Conservation (phyloP, 2,888 invertebrate species). For the Pristionchus japonicus region DNA sequence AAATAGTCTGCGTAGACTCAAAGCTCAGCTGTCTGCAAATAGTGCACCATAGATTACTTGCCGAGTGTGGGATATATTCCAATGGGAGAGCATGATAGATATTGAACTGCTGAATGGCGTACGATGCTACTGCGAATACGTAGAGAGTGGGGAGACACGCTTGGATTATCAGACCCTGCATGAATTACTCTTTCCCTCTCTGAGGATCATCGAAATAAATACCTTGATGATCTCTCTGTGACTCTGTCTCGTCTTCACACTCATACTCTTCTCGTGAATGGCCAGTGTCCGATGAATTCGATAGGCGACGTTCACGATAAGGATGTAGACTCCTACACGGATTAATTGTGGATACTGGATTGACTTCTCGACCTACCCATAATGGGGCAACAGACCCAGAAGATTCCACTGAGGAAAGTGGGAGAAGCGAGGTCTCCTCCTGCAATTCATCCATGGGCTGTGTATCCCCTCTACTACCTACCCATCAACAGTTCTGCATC, state of each 20-base stretch:
- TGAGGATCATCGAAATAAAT: background rate
- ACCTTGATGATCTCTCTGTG: constrained; percentile 28
- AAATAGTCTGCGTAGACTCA: background rate
- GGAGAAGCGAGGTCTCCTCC: background rate
- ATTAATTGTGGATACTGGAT: background rate
- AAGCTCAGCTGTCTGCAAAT: no score
- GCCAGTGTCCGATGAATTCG: constrained; percentile 14
- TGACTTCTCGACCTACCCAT: constrained; percentile 10
- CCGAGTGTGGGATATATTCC: background rate
- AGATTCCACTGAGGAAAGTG: constrained; percentile 8
- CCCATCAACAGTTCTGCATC: constrained; percentile 1
- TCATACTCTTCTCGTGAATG: background rate
- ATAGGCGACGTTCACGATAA: background rate
- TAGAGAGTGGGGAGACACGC: constrained; percentile 4
- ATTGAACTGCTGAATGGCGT: constrained; percentile 26
- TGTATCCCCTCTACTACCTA: background rate
- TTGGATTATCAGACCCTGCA: constrained; percentile 28
- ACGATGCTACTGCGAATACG: background rate
- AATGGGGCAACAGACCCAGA: constrained; percentile 11
- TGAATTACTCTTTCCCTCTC: background rate
- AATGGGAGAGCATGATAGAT: background rate
- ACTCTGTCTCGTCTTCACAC: background rate
- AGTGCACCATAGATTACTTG: background rate
- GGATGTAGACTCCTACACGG: background rate
- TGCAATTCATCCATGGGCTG: background rate